Base-by-base conservation (phyloP, 2,113 vertebrate genomes). In the Ptyas mucosa region DNA sequence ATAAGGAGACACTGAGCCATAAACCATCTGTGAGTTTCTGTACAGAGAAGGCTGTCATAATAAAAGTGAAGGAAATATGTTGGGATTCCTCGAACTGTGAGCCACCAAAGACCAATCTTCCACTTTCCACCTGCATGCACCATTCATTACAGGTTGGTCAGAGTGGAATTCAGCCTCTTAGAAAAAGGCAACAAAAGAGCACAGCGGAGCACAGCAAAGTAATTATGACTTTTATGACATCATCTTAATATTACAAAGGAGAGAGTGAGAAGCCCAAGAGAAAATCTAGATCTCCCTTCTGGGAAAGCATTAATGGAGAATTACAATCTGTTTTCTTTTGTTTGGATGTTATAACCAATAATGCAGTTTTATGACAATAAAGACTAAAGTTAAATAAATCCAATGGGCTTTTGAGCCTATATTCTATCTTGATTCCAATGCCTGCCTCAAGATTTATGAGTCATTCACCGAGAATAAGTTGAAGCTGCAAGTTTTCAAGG, bases 361-460 rank as follows among this genome's bases (percentile, higher is more conserved):
- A 98, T 97, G 97, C 96, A 97, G 97, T 97, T 98, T 98, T 97
- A 98, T 97, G 97, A 97, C 97, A 97, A 98, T 98, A 98, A 98
- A 97, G 97, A 96, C 97, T 97, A 97, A 98, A 98, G 97, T 98
- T 98, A 97, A 98, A 98, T 98, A 98, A 98, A 98, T 98, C 98
- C 98, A 98, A 98, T 98, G 98, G 98, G 98, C 97, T 98, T 98
- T 98, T 97, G 96, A 98, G 98, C 98, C 98, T 98, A 98, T 97
- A 97, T 98, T 98, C 97, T 98, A 98, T 89, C 98, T 98, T 98
- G 98, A 99, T 98, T 99, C 98, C 98, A 98, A 98, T 98, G 98
- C 98, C 98, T 97, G 94, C 98, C 54, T 97, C 98, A 99, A 99
- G 99, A 99, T 99, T 99, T 99, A 99, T 99, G 99, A 99, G 98